A percentile compares a stretch with the other conserved stretches of the same genome.
phyloP scores from a whole-genome alignment of 2,888 invertebrate species.

The Leptura quadrifasciata region DNA sequence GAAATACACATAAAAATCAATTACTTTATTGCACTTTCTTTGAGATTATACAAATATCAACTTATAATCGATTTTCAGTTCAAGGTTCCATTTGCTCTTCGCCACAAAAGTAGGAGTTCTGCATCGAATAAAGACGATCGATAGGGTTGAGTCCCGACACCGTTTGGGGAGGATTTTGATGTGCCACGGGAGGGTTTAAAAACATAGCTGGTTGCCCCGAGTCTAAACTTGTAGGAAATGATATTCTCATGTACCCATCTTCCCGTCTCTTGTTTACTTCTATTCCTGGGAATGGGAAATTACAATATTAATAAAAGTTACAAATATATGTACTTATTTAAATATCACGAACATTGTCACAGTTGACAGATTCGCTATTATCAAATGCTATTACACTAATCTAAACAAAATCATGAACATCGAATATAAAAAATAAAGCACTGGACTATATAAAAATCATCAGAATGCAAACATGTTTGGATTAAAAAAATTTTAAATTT shows the following conservation, averaged over 20 bases:
- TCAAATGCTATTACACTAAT: not conserved
- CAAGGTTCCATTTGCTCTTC: conserved; percentile 72
- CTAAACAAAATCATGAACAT: no score
- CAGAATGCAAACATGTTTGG: no score
- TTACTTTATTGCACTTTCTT: not conserved
- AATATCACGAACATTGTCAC: not conserved
- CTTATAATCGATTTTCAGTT: conserved; percentile 23
- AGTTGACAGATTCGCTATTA: not conserved
- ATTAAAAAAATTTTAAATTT: no score
- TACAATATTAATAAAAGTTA: not conserved
- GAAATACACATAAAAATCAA: not conserved
- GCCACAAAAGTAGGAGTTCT: conserved; percentile 79
- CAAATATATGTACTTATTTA: not conserved
- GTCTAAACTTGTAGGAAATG: conserved; percentile 63
- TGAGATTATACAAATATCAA: not conserved
- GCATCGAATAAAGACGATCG: conserved; percentile 80
- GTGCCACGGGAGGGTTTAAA: conserved; percentile 70
- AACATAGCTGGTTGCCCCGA: conserved; percentile 64
- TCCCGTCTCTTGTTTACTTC: conserved; percentile 66
- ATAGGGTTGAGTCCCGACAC: conserved; percentile 77
- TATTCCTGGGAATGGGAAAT: conserved; percentile 55
- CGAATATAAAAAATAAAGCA: no score
- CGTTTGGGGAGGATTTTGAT: conserved; percentile 70
- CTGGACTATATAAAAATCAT: no score
- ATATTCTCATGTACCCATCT: conserved; percentile 67